Percentiles rank a stretch among this genome's conserved stretches.
Evolutionary conservation across 2,113 vertebrate species (phyloP).

Genomic region (Lethenteron reissneri): DNA sequence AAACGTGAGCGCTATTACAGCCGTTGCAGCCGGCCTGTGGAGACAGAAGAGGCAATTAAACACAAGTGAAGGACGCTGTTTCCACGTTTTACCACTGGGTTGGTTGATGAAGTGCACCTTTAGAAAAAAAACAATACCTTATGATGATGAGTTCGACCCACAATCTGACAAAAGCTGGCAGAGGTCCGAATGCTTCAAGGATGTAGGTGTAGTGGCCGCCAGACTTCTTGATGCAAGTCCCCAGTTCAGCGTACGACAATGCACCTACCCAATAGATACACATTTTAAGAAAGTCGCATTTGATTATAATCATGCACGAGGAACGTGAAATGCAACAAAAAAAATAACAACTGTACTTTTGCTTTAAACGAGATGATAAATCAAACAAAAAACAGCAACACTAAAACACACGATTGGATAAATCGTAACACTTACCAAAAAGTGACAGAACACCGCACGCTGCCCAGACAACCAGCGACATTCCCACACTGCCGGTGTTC

Average conservation of each 20-base stretch:
- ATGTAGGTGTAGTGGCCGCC: slow-evolving; percentile 89
- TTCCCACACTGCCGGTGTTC: slow-evolving; percentile 45
- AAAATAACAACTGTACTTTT: neutral
- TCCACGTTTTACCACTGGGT: too few relatives aligned
- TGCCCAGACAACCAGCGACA: slow-evolving; percentile 46
- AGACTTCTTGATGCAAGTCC: slow-evolving; percentile 79
- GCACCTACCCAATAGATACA: slow-evolving; percentile 33
- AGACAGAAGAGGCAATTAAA: neutral
- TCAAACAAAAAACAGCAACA: neutral
- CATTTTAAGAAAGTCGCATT: slow-evolving; percentile 1
- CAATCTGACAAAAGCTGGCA: slow-evolving; percentile 61
- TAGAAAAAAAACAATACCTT: slow-evolving; percentile 27
- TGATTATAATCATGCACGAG: neutral
- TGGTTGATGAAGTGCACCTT: too few relatives aligned
- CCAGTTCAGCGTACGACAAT: slow-evolving; percentile 71
- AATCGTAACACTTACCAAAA: slow-evolving; percentile 29
- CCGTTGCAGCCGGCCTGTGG: slow-evolving; percentile 52
- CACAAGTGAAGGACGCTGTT: neutral
- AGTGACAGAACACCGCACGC: slow-evolving; percentile 43
- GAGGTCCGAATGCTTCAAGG: slow-evolving; percentile 69
- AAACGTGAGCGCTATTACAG: slow-evolving; percentile 77
- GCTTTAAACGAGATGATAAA: neutral
- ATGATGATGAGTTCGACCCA: slow-evolving; percentile 75
- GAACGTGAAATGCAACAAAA: neutral
- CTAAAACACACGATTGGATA: neutral